Conservation (phyloP, 1,140 invertebrate species). For the Lordiphosa clarofinis region DNA sequence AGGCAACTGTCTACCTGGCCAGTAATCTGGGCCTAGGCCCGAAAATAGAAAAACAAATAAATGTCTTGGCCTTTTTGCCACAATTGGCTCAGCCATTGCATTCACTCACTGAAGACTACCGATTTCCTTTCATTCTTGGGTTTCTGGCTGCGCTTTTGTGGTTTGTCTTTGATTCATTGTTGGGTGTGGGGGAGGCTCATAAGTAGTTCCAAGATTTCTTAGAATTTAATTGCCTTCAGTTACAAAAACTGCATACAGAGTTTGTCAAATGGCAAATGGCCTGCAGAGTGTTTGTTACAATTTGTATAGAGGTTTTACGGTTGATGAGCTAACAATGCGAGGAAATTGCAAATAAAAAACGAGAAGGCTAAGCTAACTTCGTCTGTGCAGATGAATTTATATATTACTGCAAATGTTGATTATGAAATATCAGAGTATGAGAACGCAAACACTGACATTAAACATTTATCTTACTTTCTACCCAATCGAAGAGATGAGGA, state of each 20-base stretch:
- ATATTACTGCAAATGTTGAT: too few relatives aligned
- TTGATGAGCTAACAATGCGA: constrained; percentile 48
- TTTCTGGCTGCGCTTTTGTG: constrained; percentile 57
- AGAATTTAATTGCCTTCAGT: constrained; percentile 68
- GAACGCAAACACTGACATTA: too few relatives aligned
- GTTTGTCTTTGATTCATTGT: constrained; percentile 29
- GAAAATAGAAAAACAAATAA: background rate
- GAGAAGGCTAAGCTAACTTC: too few relatives aligned
- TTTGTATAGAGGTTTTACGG: constrained; percentile 53
- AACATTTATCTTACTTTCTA: too few relatives aligned
- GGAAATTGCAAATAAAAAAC: constrained; percentile 30
- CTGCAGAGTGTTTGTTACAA: constrained; percentile 52
- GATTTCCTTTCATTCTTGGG: constrained; percentile 35
- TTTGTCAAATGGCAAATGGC: constrained; percentile 49
- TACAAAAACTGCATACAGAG: constrained; percentile 1
- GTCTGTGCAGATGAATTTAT: too few relatives aligned
- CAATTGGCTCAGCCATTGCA: constrained; percentile 24
- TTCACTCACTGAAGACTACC: constrained; percentile 44
- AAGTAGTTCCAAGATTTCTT: constrained; percentile 40
- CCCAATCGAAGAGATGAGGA: too few relatives aligned
- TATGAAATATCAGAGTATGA: too few relatives aligned
- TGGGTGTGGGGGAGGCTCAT: constrained; percentile 8
- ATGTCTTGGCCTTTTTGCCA: constrained; percentile 13
- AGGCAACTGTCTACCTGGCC: constrained; percentile 33
- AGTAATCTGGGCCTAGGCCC: constrained; percentile 8